Percentiles rank a stretch among this genome's conserved stretches.
Evolutionary conservation across 2,113 vertebrate species (phyloP).

Genomic region (Macquaria australasica): DNA sequence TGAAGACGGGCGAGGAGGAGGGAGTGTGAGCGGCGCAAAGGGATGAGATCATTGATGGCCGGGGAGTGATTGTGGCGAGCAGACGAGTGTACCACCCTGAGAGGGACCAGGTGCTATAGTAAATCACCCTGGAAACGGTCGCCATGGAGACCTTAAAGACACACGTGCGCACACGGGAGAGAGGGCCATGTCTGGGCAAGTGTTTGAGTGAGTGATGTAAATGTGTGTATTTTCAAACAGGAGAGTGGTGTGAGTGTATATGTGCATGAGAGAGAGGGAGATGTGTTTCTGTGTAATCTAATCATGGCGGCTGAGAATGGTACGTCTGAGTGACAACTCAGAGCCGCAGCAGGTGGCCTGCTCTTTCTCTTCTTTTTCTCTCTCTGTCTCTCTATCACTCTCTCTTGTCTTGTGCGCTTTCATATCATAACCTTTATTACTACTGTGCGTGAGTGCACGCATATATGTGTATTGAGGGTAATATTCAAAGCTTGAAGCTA

Average conservation of each 20-base stretch:
- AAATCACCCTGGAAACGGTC: conserved; percentile 82
- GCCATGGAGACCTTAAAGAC: conserved; percentile 82
- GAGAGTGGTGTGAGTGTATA: neutral
- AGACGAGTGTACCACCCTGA: conserved; percentile 75
- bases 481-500: conserved; percentile 18
- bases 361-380: conserved; percentile 15
- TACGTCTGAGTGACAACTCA: conserved; percentile 38
- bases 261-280: neutral
- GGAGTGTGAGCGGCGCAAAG: conserved; percentile 30
- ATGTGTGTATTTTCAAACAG: neutral
- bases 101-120: conserved; percentile 82
- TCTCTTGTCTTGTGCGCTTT: neutral
- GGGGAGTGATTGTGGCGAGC: conserved; percentile 70
- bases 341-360: conserved; percentile 46
- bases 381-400: conserved; percentile 8
- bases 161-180: conserved; percentile 36
- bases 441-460: neutral
- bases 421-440: conserved; percentile 25
- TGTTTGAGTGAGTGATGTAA: conserved; percentile 23
- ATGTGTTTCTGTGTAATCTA: conserved; percentile 62
- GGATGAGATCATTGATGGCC: conserved; percentile 79
- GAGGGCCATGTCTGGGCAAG: conserved; percentile 17
- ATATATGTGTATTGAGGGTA: neutral
- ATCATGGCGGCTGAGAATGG: conserved; percentile 64
- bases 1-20: conserved; percentile 26